These are phyloP conservation scores for Anabas testudineus DNA, from an alignment of 2,797 vertebrate species.

Conservation along the genomic window DNA sequence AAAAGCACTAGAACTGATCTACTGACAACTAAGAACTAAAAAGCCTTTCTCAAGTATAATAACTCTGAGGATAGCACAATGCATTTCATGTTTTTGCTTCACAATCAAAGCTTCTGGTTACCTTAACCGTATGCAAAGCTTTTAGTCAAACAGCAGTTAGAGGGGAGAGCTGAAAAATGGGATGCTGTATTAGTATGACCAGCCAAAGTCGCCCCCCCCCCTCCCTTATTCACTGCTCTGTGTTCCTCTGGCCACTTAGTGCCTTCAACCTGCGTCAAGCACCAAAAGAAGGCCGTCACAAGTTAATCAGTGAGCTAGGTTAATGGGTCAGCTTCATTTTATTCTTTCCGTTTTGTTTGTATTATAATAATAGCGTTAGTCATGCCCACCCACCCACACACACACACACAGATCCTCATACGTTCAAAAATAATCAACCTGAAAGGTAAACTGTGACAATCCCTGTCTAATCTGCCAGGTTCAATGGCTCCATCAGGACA, in stretches of 20 bases:
- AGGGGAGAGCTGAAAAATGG: neutral
- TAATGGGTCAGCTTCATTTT: neutral
- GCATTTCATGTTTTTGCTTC: neutral
- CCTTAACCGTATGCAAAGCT: too few relatives aligned
- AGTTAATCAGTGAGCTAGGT: too few relatives aligned
- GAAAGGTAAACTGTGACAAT: conserved; percentile 51
- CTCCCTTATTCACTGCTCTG: neutral
- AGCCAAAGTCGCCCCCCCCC: neutral
- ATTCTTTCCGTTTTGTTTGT: neutral
- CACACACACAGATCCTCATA: neutral
- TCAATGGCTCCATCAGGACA: conserved; percentile 54
- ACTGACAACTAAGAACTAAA: too few relatives aligned
- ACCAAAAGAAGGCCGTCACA: neutral
- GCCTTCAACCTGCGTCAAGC: too few relatives aligned
- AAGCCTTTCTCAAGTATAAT: too few relatives aligned
- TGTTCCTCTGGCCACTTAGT: neutral
- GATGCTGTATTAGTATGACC: neutral
- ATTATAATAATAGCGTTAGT: neutral
- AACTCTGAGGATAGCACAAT: too few relatives aligned
- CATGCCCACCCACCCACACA: neutral
- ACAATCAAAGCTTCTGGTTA: neutral
- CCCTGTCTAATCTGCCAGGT: conserved; percentile 51
- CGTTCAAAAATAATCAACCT: conserved; percentile 41
- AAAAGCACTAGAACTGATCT: too few relatives aligned
- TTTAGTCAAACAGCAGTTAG: conserved; percentile 4